A percentile compares a stretch with the other conserved stretches of the same genome.
These are phyloP conservation scores for Protophormia terraenovae DNA, from an alignment of 2,888 invertebrate genomes.

Conservation along the genomic window DNA sequence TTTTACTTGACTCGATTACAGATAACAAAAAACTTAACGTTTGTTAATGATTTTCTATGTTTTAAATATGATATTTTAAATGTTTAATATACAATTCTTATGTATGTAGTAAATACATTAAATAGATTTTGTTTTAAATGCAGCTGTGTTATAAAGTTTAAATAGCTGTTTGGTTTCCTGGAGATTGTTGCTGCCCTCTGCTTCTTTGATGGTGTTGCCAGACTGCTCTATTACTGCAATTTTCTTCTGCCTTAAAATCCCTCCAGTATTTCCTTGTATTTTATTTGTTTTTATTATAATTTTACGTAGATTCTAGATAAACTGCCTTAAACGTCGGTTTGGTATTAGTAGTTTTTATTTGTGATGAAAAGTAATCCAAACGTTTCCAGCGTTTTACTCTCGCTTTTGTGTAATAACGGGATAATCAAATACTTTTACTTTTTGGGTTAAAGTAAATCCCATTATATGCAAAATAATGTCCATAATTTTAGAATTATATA, in stretches of 20 bases:
- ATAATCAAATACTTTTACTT: neutral
- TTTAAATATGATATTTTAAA: slow-evolving; percentile 39
- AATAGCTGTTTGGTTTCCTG: slow-evolving; percentile 62
- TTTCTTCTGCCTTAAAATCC: neutral
- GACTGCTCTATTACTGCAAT: neutral
- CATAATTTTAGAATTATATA: slow-evolving; percentile 25
- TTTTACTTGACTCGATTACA: slow-evolving; percentile 57
- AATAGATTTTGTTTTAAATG: slow-evolving; percentile 32
- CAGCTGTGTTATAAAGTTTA: slow-evolving; percentile 41
- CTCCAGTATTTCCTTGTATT: slow-evolving; percentile 4
- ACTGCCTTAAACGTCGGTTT: slow-evolving; percentile 61
- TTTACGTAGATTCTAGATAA: slow-evolving; percentile 35
- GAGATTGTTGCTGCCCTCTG: slow-evolving; percentile 52
- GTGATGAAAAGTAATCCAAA: slow-evolving; percentile 74
- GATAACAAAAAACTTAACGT: slow-evolving; percentile 38
- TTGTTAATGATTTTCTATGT: slow-evolving; percentile 13
- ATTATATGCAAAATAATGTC: slow-evolving; percentile 31
- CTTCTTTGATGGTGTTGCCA: slow-evolving; percentile 10
- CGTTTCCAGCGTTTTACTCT: slow-evolving; percentile 72
- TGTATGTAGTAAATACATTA: neutral
- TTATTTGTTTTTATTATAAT: slow-evolving; percentile 17
- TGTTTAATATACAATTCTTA: slow-evolving; percentile 19
- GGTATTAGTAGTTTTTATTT: slow-evolving; percentile 68
- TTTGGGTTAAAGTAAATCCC: neutral
- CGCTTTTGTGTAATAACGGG: neutral